Evolutionary conservation across 2,797 vertebrate genomes (phyloP).

Genomic region (Streptopelia turtur): DNA sequence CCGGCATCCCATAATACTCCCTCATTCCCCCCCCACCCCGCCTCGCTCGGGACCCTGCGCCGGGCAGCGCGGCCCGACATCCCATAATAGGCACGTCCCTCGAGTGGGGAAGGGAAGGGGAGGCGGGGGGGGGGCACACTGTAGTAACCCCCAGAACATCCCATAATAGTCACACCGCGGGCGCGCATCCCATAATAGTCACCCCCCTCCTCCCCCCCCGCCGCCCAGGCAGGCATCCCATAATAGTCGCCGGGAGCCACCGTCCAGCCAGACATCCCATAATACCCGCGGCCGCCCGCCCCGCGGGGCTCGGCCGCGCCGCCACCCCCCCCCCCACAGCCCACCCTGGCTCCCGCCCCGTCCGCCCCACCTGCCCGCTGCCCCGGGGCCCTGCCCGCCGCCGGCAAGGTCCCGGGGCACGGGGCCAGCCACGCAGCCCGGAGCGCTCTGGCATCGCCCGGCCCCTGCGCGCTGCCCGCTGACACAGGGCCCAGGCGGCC

Average conservation of each 20-base stretch:
- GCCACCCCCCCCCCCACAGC: neutral
- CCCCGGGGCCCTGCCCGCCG: too few relatives aligned
- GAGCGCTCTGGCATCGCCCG: slow-evolving; percentile 11
- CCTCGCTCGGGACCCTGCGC: slow-evolving; percentile 35
- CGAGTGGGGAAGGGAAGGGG: neutral
- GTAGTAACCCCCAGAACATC: slow-evolving; percentile 74
- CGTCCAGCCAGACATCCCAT: slow-evolving; percentile 64
- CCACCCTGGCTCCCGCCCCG: neutral
- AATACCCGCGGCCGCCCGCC: slow-evolving; percentile 46
- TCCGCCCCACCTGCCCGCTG: neutral
- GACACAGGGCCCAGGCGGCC: neutral
- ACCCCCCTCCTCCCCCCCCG: neutral
- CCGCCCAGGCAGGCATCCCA: slow-evolving; percentile 50
- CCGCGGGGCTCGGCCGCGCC: neutral
- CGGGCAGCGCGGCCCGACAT: neutral
- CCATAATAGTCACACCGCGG: slow-evolving; percentile 72
- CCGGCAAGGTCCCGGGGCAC: neutral
- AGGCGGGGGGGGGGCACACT: slow-evolving; percentile 44
- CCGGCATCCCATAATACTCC: slow-evolving; percentile 81
- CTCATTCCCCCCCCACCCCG: neutral
- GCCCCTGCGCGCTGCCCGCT: neutral
- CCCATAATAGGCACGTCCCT: slow-evolving; percentile 68
- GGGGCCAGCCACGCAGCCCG: slow-evolving; percentile 3
- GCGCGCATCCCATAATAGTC: slow-evolving; percentile 81
- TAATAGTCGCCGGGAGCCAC: slow-evolving; percentile 61